Percentiles rank a stretch among this genome's conserved stretches.
phyloP scores from a whole-genome alignment of 2,888 invertebrate genomes.

The Cheilosia urbana region DNA sequence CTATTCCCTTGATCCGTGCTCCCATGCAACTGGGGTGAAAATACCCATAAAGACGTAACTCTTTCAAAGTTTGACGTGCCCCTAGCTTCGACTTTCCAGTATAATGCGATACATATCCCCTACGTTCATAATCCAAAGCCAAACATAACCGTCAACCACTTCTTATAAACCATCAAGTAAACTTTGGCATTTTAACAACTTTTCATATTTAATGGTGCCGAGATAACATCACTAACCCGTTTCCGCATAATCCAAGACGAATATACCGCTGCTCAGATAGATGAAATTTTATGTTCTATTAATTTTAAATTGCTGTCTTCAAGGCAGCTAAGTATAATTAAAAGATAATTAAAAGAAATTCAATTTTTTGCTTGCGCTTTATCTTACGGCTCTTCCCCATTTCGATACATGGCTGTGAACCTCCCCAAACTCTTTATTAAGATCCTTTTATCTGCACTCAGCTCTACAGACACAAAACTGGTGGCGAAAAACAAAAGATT shows the following conservation, averaged over 20 bases:
- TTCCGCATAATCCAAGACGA: conserved; percentile 15
- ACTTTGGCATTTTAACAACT: neutral
- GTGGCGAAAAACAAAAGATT: conserved; percentile 16
- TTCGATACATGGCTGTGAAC: conserved; percentile 15
- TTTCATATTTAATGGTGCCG: conserved; percentile 19
- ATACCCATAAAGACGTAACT: no score
- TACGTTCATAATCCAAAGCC: neutral
- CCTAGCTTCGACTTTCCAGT: no score
- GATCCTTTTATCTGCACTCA: conserved; percentile 20
- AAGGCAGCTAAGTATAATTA: conserved; percentile 53
- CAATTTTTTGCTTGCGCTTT: neutral
- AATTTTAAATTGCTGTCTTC: conserved; percentile 45
- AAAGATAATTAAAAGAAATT: conserved; percentile 55
- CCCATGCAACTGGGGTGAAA: no score
- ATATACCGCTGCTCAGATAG: conserved; percentile 3
- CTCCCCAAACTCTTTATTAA: conserved; percentile 13
- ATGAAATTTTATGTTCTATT: conserved; percentile 56
- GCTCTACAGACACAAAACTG: neutral
- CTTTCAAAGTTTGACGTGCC: no score
- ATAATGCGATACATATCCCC: no score
- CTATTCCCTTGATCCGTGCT: no score
- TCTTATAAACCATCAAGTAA: neutral
- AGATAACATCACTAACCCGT: conserved; percentile 36
- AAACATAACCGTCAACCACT: neutral
- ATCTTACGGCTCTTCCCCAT: conserved; percentile 5